Conservation (phyloP, 2,797 vertebrate genomes). For the Crocodylus rhombifer region DNA sequence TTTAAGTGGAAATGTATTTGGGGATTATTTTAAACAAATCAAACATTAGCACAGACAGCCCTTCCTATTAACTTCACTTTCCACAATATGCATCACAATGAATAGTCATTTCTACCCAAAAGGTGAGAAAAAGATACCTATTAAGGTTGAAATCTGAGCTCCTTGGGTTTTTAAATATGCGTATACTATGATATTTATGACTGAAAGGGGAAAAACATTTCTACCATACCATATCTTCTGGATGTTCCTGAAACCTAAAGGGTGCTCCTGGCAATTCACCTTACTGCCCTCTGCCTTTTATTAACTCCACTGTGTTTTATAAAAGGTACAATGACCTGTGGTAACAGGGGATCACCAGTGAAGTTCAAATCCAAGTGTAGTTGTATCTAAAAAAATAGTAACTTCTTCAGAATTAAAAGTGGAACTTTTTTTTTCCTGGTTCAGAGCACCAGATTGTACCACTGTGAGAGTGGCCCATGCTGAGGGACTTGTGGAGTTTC, state of each 20-base stretch:
- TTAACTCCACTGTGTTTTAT: conserved; percentile 54
- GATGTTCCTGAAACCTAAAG: conserved; percentile 49
- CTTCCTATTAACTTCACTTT: background rate
- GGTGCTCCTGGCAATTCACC: conserved; percentile 64
- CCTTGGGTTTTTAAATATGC: background rate
- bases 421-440: background rate
- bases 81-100: background rate
- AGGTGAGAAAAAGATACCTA: background rate
- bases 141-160: background rate
- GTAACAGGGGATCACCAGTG: conserved; percentile 23
- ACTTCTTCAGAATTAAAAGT: conserved; percentile 46
- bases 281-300: conserved; percentile 54
- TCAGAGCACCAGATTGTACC: background rate
- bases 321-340: conserved; percentile 41
- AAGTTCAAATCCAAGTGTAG: conserved; percentile 42
- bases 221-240: conserved; percentile 50
- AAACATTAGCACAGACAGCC: background rate
- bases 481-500: background rate
- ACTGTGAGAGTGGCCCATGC: background rate
- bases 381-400: background rate
- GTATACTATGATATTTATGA: background rate
- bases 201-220: background rate
- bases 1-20: background rate
- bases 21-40: background rate
- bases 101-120: background rate